A percentile compares a stretch with the other conserved stretches of the same genome.
Evolutionary conservation across 2,113 vertebrate species (phyloP).

Genomic region (Phyllostomus hastatus): DNA sequence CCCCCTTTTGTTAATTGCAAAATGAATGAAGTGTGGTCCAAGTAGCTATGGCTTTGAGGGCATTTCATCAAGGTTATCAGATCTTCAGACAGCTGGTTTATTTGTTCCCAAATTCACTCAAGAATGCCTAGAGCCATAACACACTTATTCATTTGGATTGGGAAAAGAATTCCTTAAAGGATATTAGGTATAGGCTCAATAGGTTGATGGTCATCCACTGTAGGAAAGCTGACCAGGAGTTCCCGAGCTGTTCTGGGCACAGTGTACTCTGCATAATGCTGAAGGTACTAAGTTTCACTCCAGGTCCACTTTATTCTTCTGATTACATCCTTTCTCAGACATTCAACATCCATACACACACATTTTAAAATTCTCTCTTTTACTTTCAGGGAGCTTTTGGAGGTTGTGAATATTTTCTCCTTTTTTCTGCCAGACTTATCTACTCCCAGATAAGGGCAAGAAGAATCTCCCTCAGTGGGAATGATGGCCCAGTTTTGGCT

Average conservation of each 20-base stretch:
- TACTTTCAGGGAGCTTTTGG: conserved; percentile 10
- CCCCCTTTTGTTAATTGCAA: background rate
- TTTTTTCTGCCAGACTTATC: background rate
- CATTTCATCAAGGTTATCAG: background rate
- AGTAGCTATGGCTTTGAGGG: background rate
- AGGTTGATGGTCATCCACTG: background rate
- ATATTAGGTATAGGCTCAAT: background rate
- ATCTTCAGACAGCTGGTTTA: background rate
- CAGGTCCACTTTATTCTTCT: conserved; percentile 11
- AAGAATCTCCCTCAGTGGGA: conserved; percentile 1
- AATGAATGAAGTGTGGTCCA: background rate
- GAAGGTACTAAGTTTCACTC: background rate
- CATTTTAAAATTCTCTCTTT: background rate
- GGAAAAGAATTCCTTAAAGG: conserved; percentile 10
- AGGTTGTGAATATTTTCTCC: background rate
- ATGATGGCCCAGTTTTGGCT: conserved; percentile 47
- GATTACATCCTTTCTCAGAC: conserved; percentile 23
- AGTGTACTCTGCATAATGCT: background rate
- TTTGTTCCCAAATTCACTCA: background rate
- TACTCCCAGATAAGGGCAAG: background rate
- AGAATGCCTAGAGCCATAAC: background rate
- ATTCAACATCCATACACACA: conserved; percentile 15
- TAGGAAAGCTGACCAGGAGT: background rate
- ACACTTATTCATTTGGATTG: conserved; percentile 11
- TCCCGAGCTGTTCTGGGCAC: background rate